Evolutionary conservation across 2,888 invertebrate species (phyloP).

Genomic region (Brassicogethes aeneus): DNA sequence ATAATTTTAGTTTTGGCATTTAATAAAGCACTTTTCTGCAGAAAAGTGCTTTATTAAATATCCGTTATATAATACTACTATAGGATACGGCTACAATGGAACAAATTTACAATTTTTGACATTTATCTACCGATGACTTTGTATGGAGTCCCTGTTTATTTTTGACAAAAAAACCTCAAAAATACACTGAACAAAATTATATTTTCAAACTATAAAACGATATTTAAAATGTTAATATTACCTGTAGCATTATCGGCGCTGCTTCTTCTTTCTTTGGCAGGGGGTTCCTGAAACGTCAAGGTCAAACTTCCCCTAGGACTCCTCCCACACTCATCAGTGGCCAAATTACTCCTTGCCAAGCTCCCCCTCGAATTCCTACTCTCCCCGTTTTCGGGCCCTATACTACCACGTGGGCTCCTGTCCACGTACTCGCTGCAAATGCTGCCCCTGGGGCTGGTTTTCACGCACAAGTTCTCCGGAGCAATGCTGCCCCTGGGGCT

Average conservation of each 20-base stretch:
- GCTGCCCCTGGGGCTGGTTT: slow-evolving; percentile 52
- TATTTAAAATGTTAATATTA: too few relatives aligned
- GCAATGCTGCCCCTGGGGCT: slow-evolving; percentile 46
- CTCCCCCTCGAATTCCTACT: slow-evolving; percentile 56
- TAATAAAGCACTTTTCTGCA: too few relatives aligned
- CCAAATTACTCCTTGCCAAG: slow-evolving; percentile 47
- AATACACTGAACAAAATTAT: too few relatives aligned
- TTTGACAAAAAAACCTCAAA: too few relatives aligned
- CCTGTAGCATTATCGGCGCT: slow-evolving; percentile 51
- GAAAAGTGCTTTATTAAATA: too few relatives aligned
- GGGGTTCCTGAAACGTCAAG: slow-evolving; percentile 54
- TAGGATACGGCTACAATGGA: too few relatives aligned
- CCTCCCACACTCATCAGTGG: slow-evolving; percentile 36
- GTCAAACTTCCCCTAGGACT: slow-evolving; percentile 53
- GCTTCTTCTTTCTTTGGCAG: slow-evolving; percentile 47
- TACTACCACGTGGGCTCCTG: slow-evolving; percentile 49
- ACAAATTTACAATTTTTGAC: too few relatives aligned
- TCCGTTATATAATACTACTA: too few relatives aligned
- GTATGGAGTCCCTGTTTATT: too few relatives aligned
- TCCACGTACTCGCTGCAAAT: slow-evolving; percentile 36
- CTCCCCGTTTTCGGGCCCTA: slow-evolving; percentile 46
- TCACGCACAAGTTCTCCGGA: slow-evolving; percentile 44
- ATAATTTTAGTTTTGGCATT: too few relatives aligned
- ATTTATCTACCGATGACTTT: too few relatives aligned
- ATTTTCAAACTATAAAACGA: too few relatives aligned